phyloP scores from a whole-genome alignment of 2,113 vertebrate species.

The Dicerorhinus sumatrensis region DNA sequence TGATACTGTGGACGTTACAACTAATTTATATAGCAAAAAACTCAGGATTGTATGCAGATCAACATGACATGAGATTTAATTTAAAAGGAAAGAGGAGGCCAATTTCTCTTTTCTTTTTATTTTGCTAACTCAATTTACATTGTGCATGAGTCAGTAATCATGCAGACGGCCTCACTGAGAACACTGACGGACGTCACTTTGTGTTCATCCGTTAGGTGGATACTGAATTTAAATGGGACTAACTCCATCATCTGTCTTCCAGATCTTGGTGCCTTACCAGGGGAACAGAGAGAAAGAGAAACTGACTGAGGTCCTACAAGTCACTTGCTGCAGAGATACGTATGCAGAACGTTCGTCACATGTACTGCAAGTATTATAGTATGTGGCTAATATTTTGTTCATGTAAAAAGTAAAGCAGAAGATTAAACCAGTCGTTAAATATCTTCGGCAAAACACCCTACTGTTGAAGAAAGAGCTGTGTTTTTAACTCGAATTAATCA shows the following conservation, averaged over 20 bases:
- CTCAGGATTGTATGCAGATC: slow-evolving; percentile 25
- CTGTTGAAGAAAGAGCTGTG: neutral
- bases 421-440: neutral
- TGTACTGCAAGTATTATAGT: neutral
- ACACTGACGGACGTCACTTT: neutral
- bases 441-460: neutral
- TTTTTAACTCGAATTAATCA: neutral
- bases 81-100: slow-evolving; percentile 50
- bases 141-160: neutral
- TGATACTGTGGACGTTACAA: slow-evolving; percentile 58
- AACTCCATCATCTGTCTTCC: neutral
- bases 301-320: neutral
- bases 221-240: slow-evolving; percentile 67
- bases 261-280: neutral
- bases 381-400: neutral
- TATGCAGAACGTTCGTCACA: too few relatives aligned
- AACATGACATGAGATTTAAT: slow-evolving; percentile 70
- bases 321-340: neutral
- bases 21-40: slow-evolving; percentile 54
- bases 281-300: neutral
- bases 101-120: slow-evolving; percentile 43
- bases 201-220: neutral
- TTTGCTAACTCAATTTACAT: slow-evolving; percentile 68
- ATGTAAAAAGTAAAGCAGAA: neutral
- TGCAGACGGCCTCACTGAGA: neutral